Conservation (phyloP, 2,797 vertebrate species). For the Coranthus polyacanthus region DNA sequence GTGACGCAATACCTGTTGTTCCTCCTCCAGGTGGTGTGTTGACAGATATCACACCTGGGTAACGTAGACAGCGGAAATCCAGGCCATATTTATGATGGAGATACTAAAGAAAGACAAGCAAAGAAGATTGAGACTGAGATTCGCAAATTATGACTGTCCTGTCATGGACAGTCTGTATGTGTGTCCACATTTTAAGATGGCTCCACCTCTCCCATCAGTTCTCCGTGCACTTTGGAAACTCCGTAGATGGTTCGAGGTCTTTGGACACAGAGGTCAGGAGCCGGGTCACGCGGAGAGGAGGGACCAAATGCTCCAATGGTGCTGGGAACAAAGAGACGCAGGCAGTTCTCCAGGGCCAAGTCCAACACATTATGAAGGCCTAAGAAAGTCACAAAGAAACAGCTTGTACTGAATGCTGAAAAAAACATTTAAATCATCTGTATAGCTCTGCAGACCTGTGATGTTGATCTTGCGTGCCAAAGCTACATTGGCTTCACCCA, state of each 20-base stretch:
- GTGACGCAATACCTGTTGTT: constrained; percentile 80
- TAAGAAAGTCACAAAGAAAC: constrained; percentile 39
- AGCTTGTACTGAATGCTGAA: constrained; percentile 7
- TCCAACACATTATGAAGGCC: constrained; percentile 88
- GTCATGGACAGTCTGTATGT: background rate
- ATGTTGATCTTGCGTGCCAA: constrained; percentile 88
- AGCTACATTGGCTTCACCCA: constrained; percentile 85
- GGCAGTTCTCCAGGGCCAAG: constrained; percentile 85
- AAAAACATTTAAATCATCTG: constrained; percentile 4
- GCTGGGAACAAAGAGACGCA: constrained; percentile 88
- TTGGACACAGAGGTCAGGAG: constrained; percentile 87
- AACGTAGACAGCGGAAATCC: constrained; percentile 87
- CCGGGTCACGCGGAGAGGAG: constrained; percentile 86
- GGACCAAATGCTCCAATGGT: constrained; percentile 89
- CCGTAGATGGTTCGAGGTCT: constrained; percentile 88
- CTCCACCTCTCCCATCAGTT: constrained; percentile 88
- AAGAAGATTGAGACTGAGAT: constrained; percentile 9
- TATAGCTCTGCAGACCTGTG: constrained; percentile 74
- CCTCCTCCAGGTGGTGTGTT: constrained; percentile 84
- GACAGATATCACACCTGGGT: constrained; percentile 86
- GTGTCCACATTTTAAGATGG: background rate
- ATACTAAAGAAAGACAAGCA: constrained; percentile 74
- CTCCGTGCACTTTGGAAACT: constrained; percentile 88
- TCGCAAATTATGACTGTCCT: background rate
- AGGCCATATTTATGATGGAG: constrained; percentile 88